These are phyloP conservation scores for Toxotes jaculatrix DNA, from an alignment of 2,113 vertebrate genomes.

Conservation along the genomic window DNA sequence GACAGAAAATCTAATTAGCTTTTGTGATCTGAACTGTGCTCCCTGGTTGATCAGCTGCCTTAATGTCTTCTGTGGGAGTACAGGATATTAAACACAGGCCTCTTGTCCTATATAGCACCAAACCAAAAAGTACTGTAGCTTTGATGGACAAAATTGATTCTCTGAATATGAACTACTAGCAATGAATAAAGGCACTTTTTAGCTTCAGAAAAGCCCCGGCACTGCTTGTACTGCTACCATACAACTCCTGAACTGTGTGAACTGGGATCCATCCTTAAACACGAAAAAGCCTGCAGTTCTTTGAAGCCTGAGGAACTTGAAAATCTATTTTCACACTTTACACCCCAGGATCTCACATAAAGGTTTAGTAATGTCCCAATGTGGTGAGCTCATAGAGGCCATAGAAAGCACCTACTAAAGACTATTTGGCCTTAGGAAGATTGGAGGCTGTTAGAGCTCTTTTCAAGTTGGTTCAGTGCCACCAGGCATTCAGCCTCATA, in stretches of 20 bases:
- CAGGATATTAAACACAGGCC: slow-evolving; percentile 49
- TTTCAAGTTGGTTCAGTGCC: background rate
- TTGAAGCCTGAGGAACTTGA: slow-evolving; percentile 24
- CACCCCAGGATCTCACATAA: slow-evolving; percentile 17
- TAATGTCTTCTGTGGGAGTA: slow-evolving; percentile 47
- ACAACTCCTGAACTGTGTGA: background rate
- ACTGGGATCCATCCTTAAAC: background rate
- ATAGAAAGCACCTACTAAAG: background rate
- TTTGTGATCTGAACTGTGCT: slow-evolving; percentile 48
- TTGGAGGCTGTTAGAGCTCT: background rate
- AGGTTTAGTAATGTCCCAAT: slow-evolving; percentile 28
- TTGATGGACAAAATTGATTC: slow-evolving; percentile 1
- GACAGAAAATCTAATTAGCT: slow-evolving; percentile 66
- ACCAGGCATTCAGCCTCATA: slow-evolving; percentile 11
- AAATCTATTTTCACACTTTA: slow-evolving; percentile 40
- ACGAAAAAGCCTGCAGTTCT: background rate
- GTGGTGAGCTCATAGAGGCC: slow-evolving; percentile 1
- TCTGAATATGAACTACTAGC: slow-evolving; percentile 9
- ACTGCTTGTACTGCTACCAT: background rate
- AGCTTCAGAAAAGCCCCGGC: slow-evolving; percentile 6
- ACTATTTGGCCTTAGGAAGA: slow-evolving; percentile 11
- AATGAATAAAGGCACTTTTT: background rate
- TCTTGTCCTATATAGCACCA: slow-evolving; percentile 33
- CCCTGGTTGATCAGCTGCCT: slow-evolving; percentile 42
- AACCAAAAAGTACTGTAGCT: slow-evolving; percentile 15